Conservation (phyloP, 1,140 invertebrate genomes). For the Brachionus koreanus region DNA sequence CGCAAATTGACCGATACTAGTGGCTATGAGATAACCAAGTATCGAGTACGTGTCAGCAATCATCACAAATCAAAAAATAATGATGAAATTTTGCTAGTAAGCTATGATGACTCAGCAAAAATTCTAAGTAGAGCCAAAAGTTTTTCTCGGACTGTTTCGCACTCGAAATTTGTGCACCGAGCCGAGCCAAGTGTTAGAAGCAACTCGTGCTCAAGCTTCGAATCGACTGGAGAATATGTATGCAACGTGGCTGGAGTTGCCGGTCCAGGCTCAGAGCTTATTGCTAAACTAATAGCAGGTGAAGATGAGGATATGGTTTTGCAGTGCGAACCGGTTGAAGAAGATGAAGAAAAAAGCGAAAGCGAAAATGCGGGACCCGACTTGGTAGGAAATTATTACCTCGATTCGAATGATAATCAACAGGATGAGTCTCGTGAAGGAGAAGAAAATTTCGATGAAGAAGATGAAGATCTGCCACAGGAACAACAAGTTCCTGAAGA, state of each 20-base stretch:
- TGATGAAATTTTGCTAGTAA: conserved; percentile 22
- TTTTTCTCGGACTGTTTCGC: background rate
- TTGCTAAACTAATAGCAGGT: background rate
- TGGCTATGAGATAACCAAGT: conserved; percentile 32
- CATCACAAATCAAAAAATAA: conserved; percentile 8
- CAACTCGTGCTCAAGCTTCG: background rate
- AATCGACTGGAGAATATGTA: background rate
- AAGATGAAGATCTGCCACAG: background rate
- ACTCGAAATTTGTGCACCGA: background rate
- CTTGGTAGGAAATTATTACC: background rate
- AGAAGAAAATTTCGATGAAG: background rate
- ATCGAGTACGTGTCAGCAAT: background rate
- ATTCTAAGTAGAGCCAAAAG: background rate
- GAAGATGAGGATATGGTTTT: conserved; percentile 1
- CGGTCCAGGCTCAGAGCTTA: conserved; percentile 14
- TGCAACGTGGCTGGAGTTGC: conserved; percentile 3
- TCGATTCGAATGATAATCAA: background rate
- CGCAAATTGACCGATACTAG: background rate
- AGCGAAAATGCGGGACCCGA: background rate
- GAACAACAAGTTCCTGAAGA: conserved; percentile 7
- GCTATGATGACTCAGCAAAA: background rate
- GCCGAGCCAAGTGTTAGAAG: background rate
- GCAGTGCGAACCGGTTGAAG: background rate
- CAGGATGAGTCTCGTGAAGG: background rate
- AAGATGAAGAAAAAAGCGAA: background rate